These are phyloP conservation scores for Rhinella marina DNA, from an alignment of 2,797 vertebrate species.

Conservation along the genomic window DNA sequence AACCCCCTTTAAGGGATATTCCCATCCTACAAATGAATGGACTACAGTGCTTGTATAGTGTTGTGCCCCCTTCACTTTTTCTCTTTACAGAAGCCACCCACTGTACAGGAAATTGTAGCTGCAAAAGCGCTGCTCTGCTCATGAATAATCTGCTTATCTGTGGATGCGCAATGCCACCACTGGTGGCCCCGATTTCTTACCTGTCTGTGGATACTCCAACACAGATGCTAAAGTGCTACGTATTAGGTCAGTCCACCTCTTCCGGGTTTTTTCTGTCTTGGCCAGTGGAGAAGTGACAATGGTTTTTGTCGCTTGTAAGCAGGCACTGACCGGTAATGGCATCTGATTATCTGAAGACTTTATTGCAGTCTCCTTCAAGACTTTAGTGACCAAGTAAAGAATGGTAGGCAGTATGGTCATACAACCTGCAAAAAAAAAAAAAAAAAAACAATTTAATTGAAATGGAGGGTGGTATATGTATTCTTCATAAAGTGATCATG, in stretches of 20 bases:
- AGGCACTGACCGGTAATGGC: conserved; percentile 85
- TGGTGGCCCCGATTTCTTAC: conserved; percentile 70
- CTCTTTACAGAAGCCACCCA: too few species aligned
- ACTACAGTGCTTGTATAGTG: too few species aligned
- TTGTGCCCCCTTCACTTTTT: too few species aligned
- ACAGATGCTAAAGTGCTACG: conserved; percentile 94
- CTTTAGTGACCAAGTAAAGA: conserved; percentile 92
- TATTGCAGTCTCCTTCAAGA: conserved; percentile 92
- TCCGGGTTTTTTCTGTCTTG: conserved; percentile 82
- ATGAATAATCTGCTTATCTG: not conserved
- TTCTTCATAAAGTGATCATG: too few species aligned
- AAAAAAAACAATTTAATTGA: too few species aligned
- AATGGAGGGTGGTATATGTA: too few species aligned
- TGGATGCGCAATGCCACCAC: not conserved
- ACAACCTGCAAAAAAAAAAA: conserved; percentile 78
- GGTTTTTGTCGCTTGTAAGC: conserved; percentile 92
- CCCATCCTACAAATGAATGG: too few species aligned
- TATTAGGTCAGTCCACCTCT: conserved; percentile 91
- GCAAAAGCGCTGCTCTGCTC: too few species aligned
- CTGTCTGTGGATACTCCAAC: conserved; percentile 90
- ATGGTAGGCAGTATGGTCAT: conserved; percentile 97
- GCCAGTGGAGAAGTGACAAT: conserved; percentile 90
- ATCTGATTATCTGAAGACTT: conserved; percentile 86
- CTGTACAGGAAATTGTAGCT: too few species aligned
- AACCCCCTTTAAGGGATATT: too few species aligned